Evolutionary conservation across 1,140 invertebrate species (phyloP).

Genomic region (Homalodisca vitripennis): DNA sequence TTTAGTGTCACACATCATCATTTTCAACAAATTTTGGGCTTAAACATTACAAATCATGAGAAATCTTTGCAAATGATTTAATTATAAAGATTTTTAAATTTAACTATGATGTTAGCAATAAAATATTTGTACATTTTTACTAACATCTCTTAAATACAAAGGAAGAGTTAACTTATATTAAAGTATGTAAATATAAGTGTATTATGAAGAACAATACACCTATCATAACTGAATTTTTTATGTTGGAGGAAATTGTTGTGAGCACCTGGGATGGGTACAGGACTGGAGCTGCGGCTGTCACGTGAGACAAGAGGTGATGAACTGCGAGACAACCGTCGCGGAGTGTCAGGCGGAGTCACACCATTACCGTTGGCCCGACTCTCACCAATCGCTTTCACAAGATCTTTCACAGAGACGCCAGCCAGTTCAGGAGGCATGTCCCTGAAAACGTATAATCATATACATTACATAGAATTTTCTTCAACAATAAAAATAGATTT

Average conservation of each 20-base stretch:
- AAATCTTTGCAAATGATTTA: too few relatives aligned
- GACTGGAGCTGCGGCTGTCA: slow-evolving; percentile 59
- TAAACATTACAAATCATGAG: too few relatives aligned
- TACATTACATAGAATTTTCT: too few relatives aligned
- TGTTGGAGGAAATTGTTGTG: background rate
- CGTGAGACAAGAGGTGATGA: slow-evolving; percentile 59
- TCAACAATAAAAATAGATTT: too few relatives aligned
- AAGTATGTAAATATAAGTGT: background rate
- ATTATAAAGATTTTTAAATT: too few relatives aligned
- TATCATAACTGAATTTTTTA: background rate
- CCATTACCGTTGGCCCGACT: slow-evolving; percentile 76
- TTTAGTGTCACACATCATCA: too few relatives aligned
- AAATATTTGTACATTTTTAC: too few relatives aligned
- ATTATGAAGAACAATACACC: background rate
- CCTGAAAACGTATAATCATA: slow-evolving; percentile 45
- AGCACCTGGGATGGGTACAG: slow-evolving; percentile 59
- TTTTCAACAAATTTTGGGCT: too few relatives aligned
- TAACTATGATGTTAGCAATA: too few relatives aligned
- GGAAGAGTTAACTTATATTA: too few relatives aligned
- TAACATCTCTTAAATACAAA: too few relatives aligned
- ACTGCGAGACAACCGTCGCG: slow-evolving; percentile 59
- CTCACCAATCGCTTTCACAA: slow-evolving; percentile 78
- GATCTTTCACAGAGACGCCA: slow-evolving; percentile 74
- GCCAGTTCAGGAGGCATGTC: slow-evolving; percentile 64
- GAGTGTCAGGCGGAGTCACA: slow-evolving; percentile 69